phyloP scores from a whole-genome alignment of 2,888 invertebrate genomes.

The Phengaris arion region DNA sequence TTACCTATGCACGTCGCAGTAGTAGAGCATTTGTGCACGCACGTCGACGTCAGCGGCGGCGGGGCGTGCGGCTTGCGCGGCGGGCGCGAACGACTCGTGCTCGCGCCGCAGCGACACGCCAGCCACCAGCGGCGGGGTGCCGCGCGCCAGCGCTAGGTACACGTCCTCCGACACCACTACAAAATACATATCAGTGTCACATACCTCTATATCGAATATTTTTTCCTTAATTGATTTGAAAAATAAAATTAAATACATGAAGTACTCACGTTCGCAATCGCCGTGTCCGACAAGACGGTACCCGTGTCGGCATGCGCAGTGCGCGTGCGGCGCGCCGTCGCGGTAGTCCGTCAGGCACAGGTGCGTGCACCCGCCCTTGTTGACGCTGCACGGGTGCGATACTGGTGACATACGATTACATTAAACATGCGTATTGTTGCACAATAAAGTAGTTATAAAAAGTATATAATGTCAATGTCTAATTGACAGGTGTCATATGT shows the following conservation, averaged over 20 bases:
- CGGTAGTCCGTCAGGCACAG: constrained; percentile 84
- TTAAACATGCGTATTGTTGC: constrained; percentile 1
- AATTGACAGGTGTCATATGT: too few relatives aligned
- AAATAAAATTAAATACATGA: not conserved
- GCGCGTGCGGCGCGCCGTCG: constrained; percentile 68
- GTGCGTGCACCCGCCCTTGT: constrained; percentile 86
- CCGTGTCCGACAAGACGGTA: constrained; percentile 79
- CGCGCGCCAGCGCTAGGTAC: constrained; percentile 78
- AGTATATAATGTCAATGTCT: too few relatives aligned
- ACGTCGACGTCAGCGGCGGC: constrained; percentile 45
- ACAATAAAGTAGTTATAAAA: not conserved
- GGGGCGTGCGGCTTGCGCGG: constrained; percentile 65
- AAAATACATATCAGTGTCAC: constrained; percentile 11
- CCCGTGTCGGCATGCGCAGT: constrained; percentile 87
- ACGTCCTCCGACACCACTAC: constrained; percentile 78
- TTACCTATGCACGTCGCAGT: constrained; percentile 40
- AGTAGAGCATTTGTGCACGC: constrained; percentile 37
- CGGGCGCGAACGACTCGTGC: constrained; percentile 84
- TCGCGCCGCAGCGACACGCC: constrained; percentile 68
- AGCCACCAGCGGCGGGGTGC: constrained; percentile 76
- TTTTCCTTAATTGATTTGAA: too few relatives aligned
- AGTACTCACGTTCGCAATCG: constrained; percentile 81
- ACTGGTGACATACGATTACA: constrained; percentile 44
- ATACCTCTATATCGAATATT: too few relatives aligned
- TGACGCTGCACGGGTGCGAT: constrained; percentile 83